Base-by-base conservation (phyloP, 2,797 vertebrate species). In the Centropyge bicolor region DNA sequence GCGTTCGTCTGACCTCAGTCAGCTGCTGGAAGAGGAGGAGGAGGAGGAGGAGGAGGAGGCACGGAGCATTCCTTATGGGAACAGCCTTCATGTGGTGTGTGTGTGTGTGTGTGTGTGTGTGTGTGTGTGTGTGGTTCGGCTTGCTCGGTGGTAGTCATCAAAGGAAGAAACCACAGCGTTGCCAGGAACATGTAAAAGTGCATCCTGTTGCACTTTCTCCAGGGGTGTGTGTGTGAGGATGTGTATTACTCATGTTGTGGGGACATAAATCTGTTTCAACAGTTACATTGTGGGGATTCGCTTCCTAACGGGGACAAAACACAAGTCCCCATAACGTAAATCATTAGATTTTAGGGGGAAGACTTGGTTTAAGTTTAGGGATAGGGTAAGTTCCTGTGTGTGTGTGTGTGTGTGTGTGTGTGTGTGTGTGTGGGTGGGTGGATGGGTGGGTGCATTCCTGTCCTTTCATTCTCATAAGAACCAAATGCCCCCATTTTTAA, bases 21-120 rank as follows among this genome's bases (percentile, higher is more conserved):
- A 86, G 79, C 90, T 89, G 86, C 84, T 70, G 81, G 63, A 35
- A 46, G 61, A 22, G 70, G n/a, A 84, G 71, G 76, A 67, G 63
- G 17, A 17, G 52, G 40, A 41, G n/a, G 77, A 74, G 76, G 60
- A 74, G 62, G 67, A 60, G 72, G 84, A 71, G 14, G 72, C 72
- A 3, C 0, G 31, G 14, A 80, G 71, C 84, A 80, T 85, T 87
- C 76, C 81, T 90, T 80, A 80, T 86, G 86, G 89, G 83, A 83
- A 84, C 19, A 45, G 72, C 84, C 83, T 90, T 89, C 62, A 91
- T 92, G 89, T 92, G 88, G 91, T 72, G 78, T 89, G 74, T 78
- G 68, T 59, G 52, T 56, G 55, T 48, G 11, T 46, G 67, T 24
- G 69, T 49, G 57, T 51, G 45, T 64, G 74, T 74, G 78, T 66